Conservation (phyloP, 2,797 vertebrate genomes). For the Serranus cabrilla region DNA sequence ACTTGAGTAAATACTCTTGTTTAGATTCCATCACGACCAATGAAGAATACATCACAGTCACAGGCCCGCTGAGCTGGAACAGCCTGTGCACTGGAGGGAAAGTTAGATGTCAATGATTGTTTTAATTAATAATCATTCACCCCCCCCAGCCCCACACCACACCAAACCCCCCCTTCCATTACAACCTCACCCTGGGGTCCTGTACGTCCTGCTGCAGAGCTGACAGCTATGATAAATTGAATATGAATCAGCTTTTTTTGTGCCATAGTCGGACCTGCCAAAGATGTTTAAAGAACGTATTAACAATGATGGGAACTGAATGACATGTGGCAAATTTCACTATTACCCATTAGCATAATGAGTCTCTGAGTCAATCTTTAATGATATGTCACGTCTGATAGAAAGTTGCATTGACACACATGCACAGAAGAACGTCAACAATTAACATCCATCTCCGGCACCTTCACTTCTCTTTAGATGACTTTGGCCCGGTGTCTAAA, state of each 20-base stretch:
- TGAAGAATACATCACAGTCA: slow-evolving; percentile 63
- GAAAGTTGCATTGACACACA: slow-evolving; percentile 22
- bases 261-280: slow-evolving; percentile 27
- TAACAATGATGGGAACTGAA: slow-evolving; percentile 59
- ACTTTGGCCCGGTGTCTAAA: slow-evolving; percentile 32
- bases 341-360: slow-evolving; percentile 39
- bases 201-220: slow-evolving; percentile 11
- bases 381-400: slow-evolving; percentile 45
- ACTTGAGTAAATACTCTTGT: too few species aligned
- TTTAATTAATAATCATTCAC: slow-evolving; percentile 63
- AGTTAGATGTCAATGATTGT: slow-evolving; percentile 55
- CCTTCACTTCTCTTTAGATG: slow-evolving; percentile 34
- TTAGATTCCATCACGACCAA: neutral
- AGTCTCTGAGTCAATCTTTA: slow-evolving; percentile 37
- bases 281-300: slow-evolving; percentile 55
- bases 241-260: slow-evolving; percentile 28
- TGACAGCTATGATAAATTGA: slow-evolving; percentile 29
- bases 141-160: neutral
- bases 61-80: slow-evolving; percentile 27
- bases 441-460: slow-evolving; percentile 38
- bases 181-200: slow-evolving; percentile 19
- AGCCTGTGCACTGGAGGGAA: slow-evolving; percentile 31
- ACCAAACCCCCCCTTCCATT: neutral
- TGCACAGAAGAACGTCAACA: slow-evolving; percentile 13
- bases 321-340: slow-evolving; percentile 55